phyloP scores from a whole-genome alignment of 1,140 invertebrate species.

The Drosophila murphyi region DNA sequence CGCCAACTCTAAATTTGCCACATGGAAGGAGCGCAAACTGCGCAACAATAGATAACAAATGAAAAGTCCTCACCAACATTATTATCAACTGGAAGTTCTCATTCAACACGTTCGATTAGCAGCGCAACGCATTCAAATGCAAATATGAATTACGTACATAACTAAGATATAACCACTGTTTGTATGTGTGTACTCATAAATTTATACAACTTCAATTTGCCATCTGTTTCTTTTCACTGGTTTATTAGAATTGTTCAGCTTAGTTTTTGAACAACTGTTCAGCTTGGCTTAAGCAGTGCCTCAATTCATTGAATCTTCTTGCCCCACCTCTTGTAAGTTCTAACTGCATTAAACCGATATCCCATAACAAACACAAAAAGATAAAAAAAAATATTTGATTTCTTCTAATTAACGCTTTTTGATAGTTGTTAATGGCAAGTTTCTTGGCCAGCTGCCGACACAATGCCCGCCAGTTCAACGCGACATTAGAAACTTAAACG shows the following conservation, averaged over 20 bases:
- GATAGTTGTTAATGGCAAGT: slow-evolving; percentile 9
- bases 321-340: slow-evolving; percentile 17
- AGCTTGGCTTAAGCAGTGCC: no score
- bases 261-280: neutral
- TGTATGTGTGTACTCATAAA: slow-evolving; percentile 36
- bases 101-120: slow-evolving; percentile 12
- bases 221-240: neutral
- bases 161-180: slow-evolving; percentile 26
- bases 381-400: neutral
- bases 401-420: slow-evolving; percentile 38
- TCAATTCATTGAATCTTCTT: neutral
- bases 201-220: slow-evolving; percentile 12
- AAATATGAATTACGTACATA: slow-evolving; percentile 20
- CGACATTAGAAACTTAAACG: slow-evolving; percentile 5
- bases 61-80: slow-evolving; percentile 41
- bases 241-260: neutral
- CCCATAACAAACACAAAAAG: slow-evolving; percentile 26
- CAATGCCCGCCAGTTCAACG: slow-evolving; percentile 20
- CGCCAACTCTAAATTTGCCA: slow-evolving; percentile 92
- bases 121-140: slow-evolving; percentile 5
- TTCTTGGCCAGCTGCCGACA: slow-evolving; percentile 10
- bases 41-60: slow-evolving; percentile 78
- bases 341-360: slow-evolving; percentile 62
- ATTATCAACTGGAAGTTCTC: slow-evolving; percentile 45
- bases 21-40: slow-evolving; percentile 92